phyloP scores from a whole-genome alignment of 2,797 vertebrate genomes.

The Nannoperca australis region DNA sequence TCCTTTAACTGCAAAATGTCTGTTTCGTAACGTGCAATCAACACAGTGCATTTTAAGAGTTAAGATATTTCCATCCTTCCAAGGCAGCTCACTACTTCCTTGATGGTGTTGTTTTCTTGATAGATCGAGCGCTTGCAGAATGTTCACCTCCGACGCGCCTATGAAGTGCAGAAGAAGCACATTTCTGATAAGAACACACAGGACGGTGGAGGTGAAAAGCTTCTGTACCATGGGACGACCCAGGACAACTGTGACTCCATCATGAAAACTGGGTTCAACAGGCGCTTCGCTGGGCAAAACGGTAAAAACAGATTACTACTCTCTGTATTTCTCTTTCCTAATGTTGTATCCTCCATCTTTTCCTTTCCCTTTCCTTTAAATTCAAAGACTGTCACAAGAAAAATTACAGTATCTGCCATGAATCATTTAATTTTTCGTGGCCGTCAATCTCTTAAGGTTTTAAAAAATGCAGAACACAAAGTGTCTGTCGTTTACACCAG shows the following conservation, averaged over 20 bases:
- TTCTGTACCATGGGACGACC: conserved; percentile 80
- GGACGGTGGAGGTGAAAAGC: conserved; percentile 49
- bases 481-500: not conserved
- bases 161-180: conserved; percentile 63
- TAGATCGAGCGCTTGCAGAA: conserved; percentile 83
- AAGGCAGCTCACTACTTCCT: not conserved
- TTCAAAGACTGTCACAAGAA: not conserved
- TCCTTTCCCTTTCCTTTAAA: not conserved
- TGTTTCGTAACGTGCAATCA: not conserved
- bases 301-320: conserved; percentile 59
- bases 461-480: not conserved
- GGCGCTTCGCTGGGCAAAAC: conserved; percentile 77
- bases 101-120: not conserved
- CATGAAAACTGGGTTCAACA: conserved; percentile 75
- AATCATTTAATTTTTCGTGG: too few species aligned
- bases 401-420: not conserved
- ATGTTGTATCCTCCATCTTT: not conserved
- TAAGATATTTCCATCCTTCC: not conserved
- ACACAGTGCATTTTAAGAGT: not conserved
- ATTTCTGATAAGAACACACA: conserved; percentile 64
- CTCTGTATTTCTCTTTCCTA: not conserved
- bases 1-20: too few species aligned
- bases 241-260: conserved; percentile 64
- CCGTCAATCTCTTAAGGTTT: not conserved
- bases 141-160: conserved; percentile 68